Percentiles rank a stretch among this genome's conserved stretches.
Conservation (phyloP, 53 echinoderm and acorn worm genomes). For the Holothuria scabra region DNA sequence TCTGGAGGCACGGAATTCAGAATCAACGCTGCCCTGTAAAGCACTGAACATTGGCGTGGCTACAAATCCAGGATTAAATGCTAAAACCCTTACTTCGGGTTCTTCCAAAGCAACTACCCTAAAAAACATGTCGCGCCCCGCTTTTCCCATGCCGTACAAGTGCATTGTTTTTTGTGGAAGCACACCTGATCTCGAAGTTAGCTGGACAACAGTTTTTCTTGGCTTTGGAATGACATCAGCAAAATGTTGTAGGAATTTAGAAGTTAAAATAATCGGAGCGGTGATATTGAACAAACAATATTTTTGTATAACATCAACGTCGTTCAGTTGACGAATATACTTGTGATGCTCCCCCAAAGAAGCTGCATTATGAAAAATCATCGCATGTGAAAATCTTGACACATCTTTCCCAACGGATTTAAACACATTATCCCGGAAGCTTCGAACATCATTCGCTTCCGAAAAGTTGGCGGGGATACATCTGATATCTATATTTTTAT, state of each 20-base stretch:
- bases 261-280: slow-evolving; percentile 11
- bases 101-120: slow-evolving; percentile 69
- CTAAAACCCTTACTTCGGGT: slow-evolving; percentile 65
- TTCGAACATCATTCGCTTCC: background rate
- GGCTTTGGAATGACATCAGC: too few species aligned
- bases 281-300: background rate
- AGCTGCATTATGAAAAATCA: slow-evolving; percentile 65
- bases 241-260: too few species aligned
- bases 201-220: too few species aligned
- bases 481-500: slow-evolving; percentile 35
- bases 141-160: slow-evolving; percentile 68
- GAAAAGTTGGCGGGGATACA: slow-evolving; percentile 54
- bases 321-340: too few species aligned
- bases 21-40: slow-evolving; percentile 26
- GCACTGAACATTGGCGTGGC: slow-evolving; percentile 57
- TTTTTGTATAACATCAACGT: too few species aligned
- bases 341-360: slow-evolving; percentile 56
- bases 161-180: too few species aligned
- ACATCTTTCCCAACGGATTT: slow-evolving; percentile 35
- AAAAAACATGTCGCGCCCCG: slow-evolving; percentile 71
- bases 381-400: slow-evolving; percentile 46
- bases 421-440: slow-evolving; percentile 10
- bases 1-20: slow-evolving; percentile 27
- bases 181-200: too few species aligned
- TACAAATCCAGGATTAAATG: slow-evolving; percentile 63